phyloP scores from a whole-genome alignment of 2,797 vertebrate genomes.

The Sebastes dallii region DNA sequence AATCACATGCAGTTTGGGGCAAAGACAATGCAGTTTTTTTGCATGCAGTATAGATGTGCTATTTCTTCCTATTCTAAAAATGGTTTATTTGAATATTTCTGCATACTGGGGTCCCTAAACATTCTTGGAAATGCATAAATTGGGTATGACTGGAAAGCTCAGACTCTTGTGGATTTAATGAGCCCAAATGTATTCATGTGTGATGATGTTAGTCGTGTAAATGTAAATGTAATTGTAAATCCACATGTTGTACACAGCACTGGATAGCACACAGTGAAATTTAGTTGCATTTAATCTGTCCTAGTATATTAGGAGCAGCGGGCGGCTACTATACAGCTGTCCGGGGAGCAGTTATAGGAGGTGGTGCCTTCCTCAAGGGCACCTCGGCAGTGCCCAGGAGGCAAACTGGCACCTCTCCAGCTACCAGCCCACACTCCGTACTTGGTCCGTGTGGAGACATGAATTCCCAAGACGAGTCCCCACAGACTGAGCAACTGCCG shows the following conservation, averaged over 20 bases:
- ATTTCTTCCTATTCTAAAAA: background rate
- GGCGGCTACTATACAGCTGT: background rate
- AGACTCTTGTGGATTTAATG: background rate
- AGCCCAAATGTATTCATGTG: background rate
- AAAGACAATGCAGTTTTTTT: background rate
- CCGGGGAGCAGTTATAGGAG: background rate
- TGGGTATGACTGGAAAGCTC: no score
- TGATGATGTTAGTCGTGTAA: background rate
- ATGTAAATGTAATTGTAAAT: no score
- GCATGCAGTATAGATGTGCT: background rate
- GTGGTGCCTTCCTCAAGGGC: background rate
- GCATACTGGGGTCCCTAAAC: background rate
- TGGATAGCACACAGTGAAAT: background rate
- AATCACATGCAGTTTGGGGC: no score
- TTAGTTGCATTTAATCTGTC: background rate
- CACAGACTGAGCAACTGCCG: no score
- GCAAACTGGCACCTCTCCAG: background rate
- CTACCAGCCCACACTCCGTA: background rate
- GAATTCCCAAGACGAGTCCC: no score
- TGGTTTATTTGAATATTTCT: background rate
- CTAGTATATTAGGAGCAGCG: background rate
- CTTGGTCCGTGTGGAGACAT: no score
- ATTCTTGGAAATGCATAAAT: no score
- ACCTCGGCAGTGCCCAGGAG: background rate
- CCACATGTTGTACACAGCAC: background rate